Evolutionary conservation across 2,113 vertebrate genomes (phyloP).

Genomic region (Caloenas nicobarica): DNA sequence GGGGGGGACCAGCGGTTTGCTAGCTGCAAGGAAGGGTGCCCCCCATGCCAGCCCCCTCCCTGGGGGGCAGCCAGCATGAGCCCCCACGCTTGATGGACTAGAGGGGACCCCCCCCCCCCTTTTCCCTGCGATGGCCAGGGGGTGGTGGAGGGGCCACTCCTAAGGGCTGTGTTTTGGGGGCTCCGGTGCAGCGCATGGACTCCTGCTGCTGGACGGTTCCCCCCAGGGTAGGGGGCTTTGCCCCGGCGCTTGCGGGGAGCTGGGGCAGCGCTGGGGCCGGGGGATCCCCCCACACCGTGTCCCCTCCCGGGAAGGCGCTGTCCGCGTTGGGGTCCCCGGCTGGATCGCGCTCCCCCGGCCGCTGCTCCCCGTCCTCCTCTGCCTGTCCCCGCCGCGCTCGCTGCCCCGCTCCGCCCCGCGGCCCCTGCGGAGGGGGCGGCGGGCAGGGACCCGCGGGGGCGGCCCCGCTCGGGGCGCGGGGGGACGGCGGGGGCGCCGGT

Average conservation of each 20-base stretch:
- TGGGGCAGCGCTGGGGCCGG: background rate
- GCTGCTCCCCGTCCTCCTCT: background rate
- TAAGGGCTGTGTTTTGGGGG: background rate
- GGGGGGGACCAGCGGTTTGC: background rate
- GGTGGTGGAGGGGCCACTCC: background rate
- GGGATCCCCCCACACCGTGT: too few species aligned
- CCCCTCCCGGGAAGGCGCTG: background rate
- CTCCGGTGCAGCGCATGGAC: background rate
- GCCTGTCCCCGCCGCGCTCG: background rate
- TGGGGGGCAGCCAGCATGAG: conserved; percentile 13
- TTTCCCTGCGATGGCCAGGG: background rate
- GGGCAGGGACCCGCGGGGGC: too few species aligned
- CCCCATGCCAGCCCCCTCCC: background rate
- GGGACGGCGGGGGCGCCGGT: too few species aligned
- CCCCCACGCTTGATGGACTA: background rate
- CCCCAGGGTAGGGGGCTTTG: background rate
- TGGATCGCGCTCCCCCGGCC: background rate
- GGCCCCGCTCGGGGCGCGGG: too few species aligned
- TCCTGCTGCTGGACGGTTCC: background rate
- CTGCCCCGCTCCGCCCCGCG: too few species aligned
- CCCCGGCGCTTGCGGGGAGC: background rate
- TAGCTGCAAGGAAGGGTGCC: background rate
- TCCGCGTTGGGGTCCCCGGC: background rate
- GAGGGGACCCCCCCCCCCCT: background rate
- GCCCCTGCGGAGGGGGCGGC: too few species aligned